Percentiles rank a stretch among this genome's conserved stretches.
phyloP scores from a whole-genome alignment of 1,140 invertebrate species.

The Ericerus pela region DNA sequence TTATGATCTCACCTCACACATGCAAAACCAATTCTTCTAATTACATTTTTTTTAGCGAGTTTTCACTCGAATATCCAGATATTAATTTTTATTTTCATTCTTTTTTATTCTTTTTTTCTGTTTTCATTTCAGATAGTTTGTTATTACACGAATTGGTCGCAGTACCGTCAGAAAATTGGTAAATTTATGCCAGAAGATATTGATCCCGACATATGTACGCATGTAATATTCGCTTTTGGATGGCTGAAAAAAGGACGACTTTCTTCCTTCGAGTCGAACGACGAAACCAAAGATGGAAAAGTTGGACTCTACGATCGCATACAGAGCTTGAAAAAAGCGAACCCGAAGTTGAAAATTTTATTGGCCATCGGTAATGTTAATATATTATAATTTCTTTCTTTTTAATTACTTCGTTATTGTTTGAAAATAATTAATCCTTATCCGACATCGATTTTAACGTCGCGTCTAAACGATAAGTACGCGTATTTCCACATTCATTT shows the following conservation, averaged over 20 bases:
- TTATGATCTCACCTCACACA: too few species aligned
- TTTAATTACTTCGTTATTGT: too few species aligned
- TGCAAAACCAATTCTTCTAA: too few species aligned
- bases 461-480: too few species aligned
- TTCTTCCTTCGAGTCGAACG: conserved; percentile 80
- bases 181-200: conserved; percentile 93
- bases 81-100: too few species aligned
- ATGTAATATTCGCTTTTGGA: conserved; percentile 89
- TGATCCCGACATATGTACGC: conserved; percentile 84
- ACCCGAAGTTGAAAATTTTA: conserved; percentile 76
- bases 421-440: too few species aligned
- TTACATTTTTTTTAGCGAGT: too few species aligned
- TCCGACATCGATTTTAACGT: too few species aligned
- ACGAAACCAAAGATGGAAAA: conserved; percentile 84
- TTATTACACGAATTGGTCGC: conserved; percentile 96
- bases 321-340: conserved; percentile 66
- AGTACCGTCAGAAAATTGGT: conserved; percentile 80
- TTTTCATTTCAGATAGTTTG: conserved; percentile 56
- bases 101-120: not conserved
- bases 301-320: conserved; percentile 75
- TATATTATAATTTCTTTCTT: too few species aligned
- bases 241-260: conserved; percentile 91
- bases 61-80: too few species aligned
- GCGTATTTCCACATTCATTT: too few species aligned
- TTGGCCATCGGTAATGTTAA: conserved; percentile 79